Evolutionary conservation across 2,113 vertebrate species (phyloP), one percentile per base, ranked within the genome.

Genomic region (Riparia riparia): DNA sequence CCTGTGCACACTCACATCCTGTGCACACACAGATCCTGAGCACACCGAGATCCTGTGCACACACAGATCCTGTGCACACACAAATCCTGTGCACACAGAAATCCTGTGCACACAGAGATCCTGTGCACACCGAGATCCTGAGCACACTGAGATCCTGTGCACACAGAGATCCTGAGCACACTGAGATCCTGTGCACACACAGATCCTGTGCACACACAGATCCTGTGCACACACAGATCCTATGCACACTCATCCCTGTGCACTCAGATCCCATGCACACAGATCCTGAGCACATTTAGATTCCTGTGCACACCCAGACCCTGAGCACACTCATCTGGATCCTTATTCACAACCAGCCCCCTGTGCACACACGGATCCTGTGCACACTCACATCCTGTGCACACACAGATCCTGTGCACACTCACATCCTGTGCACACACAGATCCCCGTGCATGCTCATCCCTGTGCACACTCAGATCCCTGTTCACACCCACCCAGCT

Each of bases 321-420:
- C 19, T 9, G 4, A 7, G 72, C 25, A 15, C 42, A 12, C n/a
- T n/a, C n/a, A n/a, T n/a, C n/a, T n/a, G n/a, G n/a, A 18, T 3
- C 45, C 10, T n/a, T 54, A 31, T 5, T 18, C 54, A 32, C 31
- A 32, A 31, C 4, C 31, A 54, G 9, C n/a, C n/a, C 24, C 24
- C 32, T 60, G 54, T 0, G 4, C 42, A 47, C 56, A 9, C 1
- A 2, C 41, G 17, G 6, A 15, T 16, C 26, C 37, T 37, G 37
- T 9, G 37, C 37, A 37, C 37, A 37, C 32, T 42, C 32, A n/a
- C n/a, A n/a, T n/a, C 41, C 34, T 53, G 19, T 1, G 6, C 39
- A 44, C 13, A n/a, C 2, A 0, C 18, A 17, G 9, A 17, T 7
- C 24, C 25, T n/a, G 45, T 0, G 3, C 57, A 19, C 21, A 11